These are phyloP conservation scores for Oxyura jamaicensis DNA, from an alignment of 2,113 vertebrate genomes.

Conservation along the genomic window DNA sequence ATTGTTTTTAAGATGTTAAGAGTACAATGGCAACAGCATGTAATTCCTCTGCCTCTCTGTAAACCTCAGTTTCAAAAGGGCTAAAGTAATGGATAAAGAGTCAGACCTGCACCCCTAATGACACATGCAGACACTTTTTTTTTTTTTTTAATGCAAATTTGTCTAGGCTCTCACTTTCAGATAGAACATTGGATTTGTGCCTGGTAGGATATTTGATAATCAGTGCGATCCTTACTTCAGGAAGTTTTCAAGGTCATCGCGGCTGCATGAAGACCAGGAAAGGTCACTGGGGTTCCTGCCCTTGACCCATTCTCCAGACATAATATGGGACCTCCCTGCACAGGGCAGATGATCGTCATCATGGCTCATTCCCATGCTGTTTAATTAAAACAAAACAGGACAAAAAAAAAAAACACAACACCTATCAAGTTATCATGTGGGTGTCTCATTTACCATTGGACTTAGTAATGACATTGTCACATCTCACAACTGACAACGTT, in stretches of 20 bases:
- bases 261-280: conserved; percentile 96
- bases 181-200: neutral
- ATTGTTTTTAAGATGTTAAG: neutral
- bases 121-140: neutral
- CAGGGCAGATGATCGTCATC: conserved; percentile 92
- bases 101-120: neutral
- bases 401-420: neutral
- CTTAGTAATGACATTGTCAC: neutral
- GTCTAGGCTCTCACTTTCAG: neutral
- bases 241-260: conserved; percentile 93
- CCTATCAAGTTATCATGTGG: neutral
- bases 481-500: neutral
- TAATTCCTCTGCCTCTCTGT: neutral
- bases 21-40: neutral
- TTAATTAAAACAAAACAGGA: conserved; percentile 8
- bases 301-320: conserved; percentile 99
- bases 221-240: conserved; percentile 84
- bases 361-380: conserved; percentile 96
- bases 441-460: neutral
- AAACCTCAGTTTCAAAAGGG: neutral
- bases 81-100: neutral
- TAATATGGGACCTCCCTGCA: conserved; percentile 91
- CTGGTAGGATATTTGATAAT: neutral
- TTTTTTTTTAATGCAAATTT: neutral
- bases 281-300: conserved; percentile 96